Evolutionary conservation across 2,797 vertebrate genomes (phyloP).

Genomic region (Trachurus trachurus): DNA sequence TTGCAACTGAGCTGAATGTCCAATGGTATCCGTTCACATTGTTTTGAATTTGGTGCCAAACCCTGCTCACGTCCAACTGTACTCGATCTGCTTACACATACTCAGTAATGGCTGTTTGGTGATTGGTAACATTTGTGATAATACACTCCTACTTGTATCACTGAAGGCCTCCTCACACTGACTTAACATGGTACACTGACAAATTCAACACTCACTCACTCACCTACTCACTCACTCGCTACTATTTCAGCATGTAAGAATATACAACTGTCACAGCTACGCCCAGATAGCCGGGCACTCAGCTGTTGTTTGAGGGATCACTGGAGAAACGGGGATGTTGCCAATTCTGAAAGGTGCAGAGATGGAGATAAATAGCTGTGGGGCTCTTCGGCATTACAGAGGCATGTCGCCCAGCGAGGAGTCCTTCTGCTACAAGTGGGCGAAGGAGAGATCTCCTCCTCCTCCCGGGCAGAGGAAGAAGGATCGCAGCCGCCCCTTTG

Average conservation of each 20-base stretch:
- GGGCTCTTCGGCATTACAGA: slow-evolving; percentile 48
- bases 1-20: neutral
- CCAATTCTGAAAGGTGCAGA: slow-evolving; percentile 68
- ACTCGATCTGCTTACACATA: neutral
- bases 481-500: slow-evolving; percentile 21
- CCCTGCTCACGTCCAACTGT: slow-evolving; percentile 4
- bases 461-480: slow-evolving; percentile 10
- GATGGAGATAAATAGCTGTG: slow-evolving; percentile 66
- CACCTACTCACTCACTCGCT: slow-evolving; percentile 46
- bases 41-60: neutral
- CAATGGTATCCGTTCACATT: neutral
- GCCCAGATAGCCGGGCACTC: slow-evolving; percentile 39
- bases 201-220: slow-evolving; percentile 68
- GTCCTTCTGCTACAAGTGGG: slow-evolving; percentile 10
- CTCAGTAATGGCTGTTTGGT: neutral
- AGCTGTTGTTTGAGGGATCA: slow-evolving; percentile 71
- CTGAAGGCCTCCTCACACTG: slow-evolving; percentile 18
- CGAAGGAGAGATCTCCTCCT: slow-evolving; percentile 4
- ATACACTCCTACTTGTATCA: slow-evolving; percentile 28
- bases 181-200: slow-evolving; percentile 54
- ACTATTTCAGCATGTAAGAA: slow-evolving; percentile 68
- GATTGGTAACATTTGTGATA: slow-evolving; percentile 32
- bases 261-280: slow-evolving; percentile 59
- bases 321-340: slow-evolving; percentile 53
- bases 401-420: slow-evolving; percentile 24